A percentile compares a stretch with the other conserved stretches of the same genome.
These are phyloP conservation scores for Hylaeus anthracinus DNA, from an alignment of 1,140 invertebrate species.

Conservation along the genomic window DNA sequence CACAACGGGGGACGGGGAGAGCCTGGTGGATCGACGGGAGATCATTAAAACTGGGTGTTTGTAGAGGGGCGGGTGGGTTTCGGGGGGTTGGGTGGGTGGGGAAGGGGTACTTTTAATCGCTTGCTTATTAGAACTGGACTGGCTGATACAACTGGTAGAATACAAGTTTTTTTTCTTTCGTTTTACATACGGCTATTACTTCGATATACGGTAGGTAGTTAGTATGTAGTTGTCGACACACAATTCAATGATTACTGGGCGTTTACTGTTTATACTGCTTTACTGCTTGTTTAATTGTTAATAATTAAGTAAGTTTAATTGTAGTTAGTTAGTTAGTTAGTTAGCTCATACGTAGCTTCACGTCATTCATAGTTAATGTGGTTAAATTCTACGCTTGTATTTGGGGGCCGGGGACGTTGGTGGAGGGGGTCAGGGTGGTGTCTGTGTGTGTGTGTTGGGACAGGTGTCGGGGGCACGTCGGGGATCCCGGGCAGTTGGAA, in stretches of 20 bases:
- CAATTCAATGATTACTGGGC: conserved; percentile 82
- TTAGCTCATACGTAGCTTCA: conserved; percentile 78
- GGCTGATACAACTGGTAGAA: conserved; percentile 81
- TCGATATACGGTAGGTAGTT: conserved; percentile 82
- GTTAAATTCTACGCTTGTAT: conserved; percentile 81
- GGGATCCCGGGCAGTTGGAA: conserved; percentile 34
- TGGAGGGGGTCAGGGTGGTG: not conserved
- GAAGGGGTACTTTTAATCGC: conserved; percentile 74
- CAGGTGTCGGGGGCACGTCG: conserved; percentile 7
- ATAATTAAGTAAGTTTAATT: conserved; percentile 82
- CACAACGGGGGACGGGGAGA: not conserved
- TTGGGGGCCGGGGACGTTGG: conserved; percentile 37
- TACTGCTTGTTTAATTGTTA: conserved; percentile 81
- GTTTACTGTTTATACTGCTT: conserved; percentile 81
- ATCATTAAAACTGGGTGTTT: conserved; percentile 65
- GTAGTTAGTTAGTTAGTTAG: conserved; percentile 80
- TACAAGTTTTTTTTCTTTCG: conserved; percentile 79
- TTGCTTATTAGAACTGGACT: conserved; percentile 81
- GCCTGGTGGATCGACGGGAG: not conserved
- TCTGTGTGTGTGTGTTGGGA: not conserved
- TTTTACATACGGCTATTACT: conserved; percentile 82
- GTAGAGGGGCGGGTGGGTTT: not conserved
- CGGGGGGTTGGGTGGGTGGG: conserved; percentile 24
- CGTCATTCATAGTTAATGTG: conserved; percentile 79
- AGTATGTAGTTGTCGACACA: conserved; percentile 82